Conservation (phyloP, 2,888 invertebrate species). For the Leucoptera coffeella region DNA sequence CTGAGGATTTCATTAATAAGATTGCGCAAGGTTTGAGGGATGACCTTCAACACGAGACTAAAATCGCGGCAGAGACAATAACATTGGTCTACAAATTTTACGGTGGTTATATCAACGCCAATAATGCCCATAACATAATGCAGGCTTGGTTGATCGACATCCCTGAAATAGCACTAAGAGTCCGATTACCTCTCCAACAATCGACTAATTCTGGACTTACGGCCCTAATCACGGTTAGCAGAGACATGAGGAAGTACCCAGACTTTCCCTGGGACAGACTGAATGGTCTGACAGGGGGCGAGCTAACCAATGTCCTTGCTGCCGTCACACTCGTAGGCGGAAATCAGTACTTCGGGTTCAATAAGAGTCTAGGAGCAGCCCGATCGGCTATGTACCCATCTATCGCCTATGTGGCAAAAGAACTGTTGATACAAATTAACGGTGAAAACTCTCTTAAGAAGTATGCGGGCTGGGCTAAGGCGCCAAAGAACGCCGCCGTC, state of each 20-base stretch:
- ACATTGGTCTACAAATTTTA: not conserved
- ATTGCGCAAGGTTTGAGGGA: not conserved
- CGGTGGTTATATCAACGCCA: not conserved
- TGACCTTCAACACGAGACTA: not conserved
- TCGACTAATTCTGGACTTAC: constrained; percentile 1
- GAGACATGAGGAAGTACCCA: not conserved
- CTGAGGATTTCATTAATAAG: not conserved
- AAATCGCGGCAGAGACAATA: not conserved
- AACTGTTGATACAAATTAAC: not conserved
- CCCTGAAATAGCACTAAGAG: constrained; percentile 1
- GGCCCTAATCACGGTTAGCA: not conserved
- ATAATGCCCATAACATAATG: not conserved
- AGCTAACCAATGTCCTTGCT: not conserved
- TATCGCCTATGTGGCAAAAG: not conserved
- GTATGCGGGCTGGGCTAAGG: not conserved
- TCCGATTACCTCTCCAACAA: not conserved
- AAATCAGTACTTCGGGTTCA: constrained; percentile 1
- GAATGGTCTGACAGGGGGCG: not conserved
- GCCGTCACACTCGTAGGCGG: not conserved
- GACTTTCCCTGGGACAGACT: not conserved
- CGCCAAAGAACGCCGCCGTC: not conserved
- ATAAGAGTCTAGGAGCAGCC: not conserved
- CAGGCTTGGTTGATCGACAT: not conserved
- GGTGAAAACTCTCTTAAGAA: constrained; percentile 1
- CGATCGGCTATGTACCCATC: not conserved